Conservation (phyloP, 2,888 invertebrate genomes). For the Ormyrus thymus region DNA sequence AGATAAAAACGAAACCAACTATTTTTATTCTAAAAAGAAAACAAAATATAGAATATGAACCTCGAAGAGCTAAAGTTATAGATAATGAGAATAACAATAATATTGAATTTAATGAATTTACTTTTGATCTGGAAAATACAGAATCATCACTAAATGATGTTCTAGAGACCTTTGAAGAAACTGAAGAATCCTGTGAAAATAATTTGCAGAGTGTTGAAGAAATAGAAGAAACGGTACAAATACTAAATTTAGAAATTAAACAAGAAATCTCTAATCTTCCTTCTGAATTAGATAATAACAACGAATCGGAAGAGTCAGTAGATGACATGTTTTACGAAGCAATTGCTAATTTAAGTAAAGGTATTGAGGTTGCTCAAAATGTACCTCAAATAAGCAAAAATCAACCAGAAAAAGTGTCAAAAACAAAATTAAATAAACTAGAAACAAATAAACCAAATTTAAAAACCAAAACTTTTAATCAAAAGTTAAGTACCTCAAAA, state of each 20-base stretch:
- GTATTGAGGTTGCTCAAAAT: neutral
- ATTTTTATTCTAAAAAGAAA: constrained; percentile 86
- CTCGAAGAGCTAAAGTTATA: constrained; percentile 61
- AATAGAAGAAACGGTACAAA: constrained; percentile 48
- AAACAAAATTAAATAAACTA: constrained; percentile 2
- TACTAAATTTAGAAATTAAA: constrained; percentile 7
- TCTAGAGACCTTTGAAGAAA: constrained; percentile 60
- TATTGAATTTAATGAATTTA: neutral
- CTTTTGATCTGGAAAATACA: neutral
- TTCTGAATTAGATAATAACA: constrained; percentile 32
- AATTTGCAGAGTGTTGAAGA: constrained; percentile 59
- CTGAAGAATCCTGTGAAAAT: constrained; percentile 61
- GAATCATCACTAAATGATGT: constrained; percentile 37
- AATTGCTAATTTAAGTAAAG: constrained; percentile 39
- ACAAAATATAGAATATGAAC: constrained; percentile 76
- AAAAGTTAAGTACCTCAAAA: neutral
- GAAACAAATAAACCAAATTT: neutral
- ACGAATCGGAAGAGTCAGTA: constrained; percentile 37
- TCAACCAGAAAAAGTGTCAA: constrained; percentile 3
- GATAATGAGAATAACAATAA: constrained; percentile 14
- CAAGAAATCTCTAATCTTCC: constrained; percentile 5
- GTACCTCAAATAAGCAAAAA: neutral
- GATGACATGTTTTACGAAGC: constrained; percentile 27
- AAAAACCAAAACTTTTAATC: constrained; percentile 8
- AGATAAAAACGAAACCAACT: constrained; percentile 88